A percentile compares a stretch with the other conserved stretches of the same genome.
phyloP scores from a whole-genome alignment of 1,140 invertebrate species.

The Oryctes rhinoceros region DNA sequence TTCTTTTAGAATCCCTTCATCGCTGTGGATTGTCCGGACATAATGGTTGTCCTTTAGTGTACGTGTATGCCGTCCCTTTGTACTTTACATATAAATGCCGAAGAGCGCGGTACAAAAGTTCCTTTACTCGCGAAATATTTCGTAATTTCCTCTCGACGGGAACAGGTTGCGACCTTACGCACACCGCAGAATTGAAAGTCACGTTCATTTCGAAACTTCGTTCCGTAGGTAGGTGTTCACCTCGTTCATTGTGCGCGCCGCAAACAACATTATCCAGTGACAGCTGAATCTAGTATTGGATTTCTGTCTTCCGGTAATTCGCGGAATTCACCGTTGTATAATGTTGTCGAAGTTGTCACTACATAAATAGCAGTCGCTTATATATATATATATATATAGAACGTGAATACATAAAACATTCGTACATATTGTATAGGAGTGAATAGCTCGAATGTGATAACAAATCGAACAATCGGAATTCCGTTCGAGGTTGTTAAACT shows the following conservation, averaged over 20 bases:
- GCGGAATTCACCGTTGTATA: neutral
- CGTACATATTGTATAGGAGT: neutral
- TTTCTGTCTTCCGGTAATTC: constrained; percentile 12
- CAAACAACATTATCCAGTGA: constrained; percentile 2
- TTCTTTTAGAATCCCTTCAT: no score
- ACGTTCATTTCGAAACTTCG: constrained; percentile 14
- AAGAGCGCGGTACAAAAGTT: neutral
- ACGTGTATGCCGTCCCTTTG: neutral
- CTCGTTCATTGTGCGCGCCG: neutral
- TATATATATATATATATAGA: no score
- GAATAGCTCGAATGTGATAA: neutral
- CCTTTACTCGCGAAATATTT: constrained; percentile 9
- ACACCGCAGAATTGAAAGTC: constrained; percentile 13
- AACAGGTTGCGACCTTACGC: constrained; percentile 8
- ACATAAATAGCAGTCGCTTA: neutral
- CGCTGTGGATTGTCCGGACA: no score
- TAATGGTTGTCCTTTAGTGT: no score
- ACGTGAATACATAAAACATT: neutral
- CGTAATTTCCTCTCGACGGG: constrained; percentile 1
- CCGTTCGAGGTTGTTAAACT: constrained; percentile 17
- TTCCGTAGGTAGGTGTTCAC: neutral
- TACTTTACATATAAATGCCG: neutral
- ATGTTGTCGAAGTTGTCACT: neutral
- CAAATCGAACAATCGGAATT: constrained; percentile 9
- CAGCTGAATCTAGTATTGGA: constrained; percentile 3